Conservation (phyloP, 2,797 vertebrate genomes). For the Mormyrus hasselquistii region DNA sequence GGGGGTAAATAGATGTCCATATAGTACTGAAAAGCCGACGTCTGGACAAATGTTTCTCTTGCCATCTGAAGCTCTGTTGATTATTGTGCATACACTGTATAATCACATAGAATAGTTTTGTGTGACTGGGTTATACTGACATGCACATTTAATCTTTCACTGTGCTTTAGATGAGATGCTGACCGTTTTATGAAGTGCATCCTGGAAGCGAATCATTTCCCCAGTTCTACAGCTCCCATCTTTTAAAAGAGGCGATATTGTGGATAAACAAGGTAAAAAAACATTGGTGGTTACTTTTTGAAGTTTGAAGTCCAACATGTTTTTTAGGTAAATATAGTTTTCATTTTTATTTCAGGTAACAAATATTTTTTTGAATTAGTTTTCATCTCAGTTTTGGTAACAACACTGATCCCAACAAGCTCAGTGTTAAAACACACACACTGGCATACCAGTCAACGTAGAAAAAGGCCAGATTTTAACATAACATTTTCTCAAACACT, state of each 20-base stretch:
- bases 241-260: neutral
- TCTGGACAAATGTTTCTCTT: neutral
- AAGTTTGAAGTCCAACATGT: neutral
- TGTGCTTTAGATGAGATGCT: neutral
- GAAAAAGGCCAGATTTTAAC: neutral
- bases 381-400: neutral
- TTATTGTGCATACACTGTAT: neutral
- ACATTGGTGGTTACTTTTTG: neutral
- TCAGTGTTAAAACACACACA: neutral
- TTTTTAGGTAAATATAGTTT: neutral
- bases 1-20: neutral
- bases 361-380: neutral
- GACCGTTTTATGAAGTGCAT: neutral
- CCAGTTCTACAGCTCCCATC: neutral
- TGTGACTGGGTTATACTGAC: neutral
- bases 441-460: neutral
- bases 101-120: neutral
- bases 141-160: neutral
- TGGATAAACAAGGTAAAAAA: neutral
- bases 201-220: neutral
- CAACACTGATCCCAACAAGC: neutral
- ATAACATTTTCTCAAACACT: too few species aligned
- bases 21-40: neutral
- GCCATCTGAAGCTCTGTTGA: neutral
- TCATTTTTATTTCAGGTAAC: neutral